These are phyloP conservation scores for Opisthograptis luteolata DNA, from an alignment of 2,888 invertebrate genomes.

Conservation along the genomic window DNA sequence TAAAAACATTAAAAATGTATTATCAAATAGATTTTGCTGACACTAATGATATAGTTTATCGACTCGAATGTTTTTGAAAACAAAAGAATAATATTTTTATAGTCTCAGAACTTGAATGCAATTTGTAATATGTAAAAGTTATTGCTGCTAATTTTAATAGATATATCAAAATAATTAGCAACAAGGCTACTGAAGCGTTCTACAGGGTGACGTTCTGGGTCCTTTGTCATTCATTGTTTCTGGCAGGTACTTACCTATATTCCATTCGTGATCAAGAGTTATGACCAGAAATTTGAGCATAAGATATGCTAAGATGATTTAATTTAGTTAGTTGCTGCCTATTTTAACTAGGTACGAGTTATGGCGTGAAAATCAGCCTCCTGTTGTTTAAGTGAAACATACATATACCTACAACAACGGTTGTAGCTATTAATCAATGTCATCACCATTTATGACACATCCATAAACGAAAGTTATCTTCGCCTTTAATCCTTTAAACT, in stretches of 20 bases:
- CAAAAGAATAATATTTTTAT: neutral
- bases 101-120: neutral
- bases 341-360: too few relatives aligned
- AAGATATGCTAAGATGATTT: too few relatives aligned
- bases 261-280: too few relatives aligned
- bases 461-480: constrained; percentile 2
- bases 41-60: constrained; percentile 4
- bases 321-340: too few relatives aligned
- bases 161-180: too few relatives aligned
- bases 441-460: neutral
- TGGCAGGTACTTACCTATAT: too few relatives aligned
- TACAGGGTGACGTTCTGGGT: constrained; percentile 5
- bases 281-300: too few relatives aligned
- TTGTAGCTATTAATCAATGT: neutral
- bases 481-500: neutral
- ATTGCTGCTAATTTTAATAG: neutral
- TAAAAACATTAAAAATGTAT: constrained; percentile 10
- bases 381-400: too few relatives aligned
- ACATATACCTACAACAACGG: neutral
- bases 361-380: too few relatives aligned
- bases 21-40: constrained; percentile 9
- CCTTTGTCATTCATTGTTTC: neutral
- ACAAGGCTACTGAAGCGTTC: too few relatives aligned
- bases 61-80: neutral
- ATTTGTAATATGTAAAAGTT: neutral